phyloP scores from a whole-genome alignment of 2,888 invertebrate species.

The Acrobasis suavella region DNA sequence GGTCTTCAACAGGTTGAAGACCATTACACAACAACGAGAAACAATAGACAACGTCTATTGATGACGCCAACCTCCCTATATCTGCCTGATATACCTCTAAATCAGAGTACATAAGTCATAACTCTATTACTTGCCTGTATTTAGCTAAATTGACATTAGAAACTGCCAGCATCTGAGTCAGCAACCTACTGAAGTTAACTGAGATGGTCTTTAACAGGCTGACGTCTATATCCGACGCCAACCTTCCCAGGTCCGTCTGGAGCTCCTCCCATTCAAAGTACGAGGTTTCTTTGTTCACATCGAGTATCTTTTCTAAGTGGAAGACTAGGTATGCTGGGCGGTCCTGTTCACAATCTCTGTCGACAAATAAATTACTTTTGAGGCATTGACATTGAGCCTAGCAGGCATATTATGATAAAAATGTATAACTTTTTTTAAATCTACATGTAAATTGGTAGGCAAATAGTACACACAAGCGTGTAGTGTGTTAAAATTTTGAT shows the following conservation, averaged over 20 bases:
- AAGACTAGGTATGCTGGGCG: constrained; percentile 88
- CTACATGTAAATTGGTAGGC: too few species aligned
- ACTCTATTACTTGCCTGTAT: constrained; percentile 62
- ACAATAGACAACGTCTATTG: too few species aligned
- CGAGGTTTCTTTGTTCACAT: constrained; percentile 86
- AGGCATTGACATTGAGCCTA: not conserved
- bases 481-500: too few species aligned
- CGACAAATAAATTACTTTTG: constrained; percentile 31
- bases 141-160: constrained; percentile 84
- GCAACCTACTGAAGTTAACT: constrained; percentile 78
- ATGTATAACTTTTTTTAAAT: too few species aligned
- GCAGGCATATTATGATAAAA: not conserved
- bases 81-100: too few species aligned
- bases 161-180: constrained; percentile 82
- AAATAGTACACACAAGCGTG: too few species aligned
- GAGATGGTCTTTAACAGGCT: constrained; percentile 81
- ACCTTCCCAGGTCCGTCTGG: constrained; percentile 74
- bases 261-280: constrained; percentile 85
- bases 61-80: too few species aligned
- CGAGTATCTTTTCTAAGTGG: constrained; percentile 86
- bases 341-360: constrained; percentile 87
- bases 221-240: constrained; percentile 80
- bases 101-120: too few species aligned
- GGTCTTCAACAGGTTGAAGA: constrained; percentile 78
- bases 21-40: too few species aligned